Evolutionary conservation across 2,888 invertebrate species (phyloP).

Genomic region (Ornithoptera alexandrae): DNA sequence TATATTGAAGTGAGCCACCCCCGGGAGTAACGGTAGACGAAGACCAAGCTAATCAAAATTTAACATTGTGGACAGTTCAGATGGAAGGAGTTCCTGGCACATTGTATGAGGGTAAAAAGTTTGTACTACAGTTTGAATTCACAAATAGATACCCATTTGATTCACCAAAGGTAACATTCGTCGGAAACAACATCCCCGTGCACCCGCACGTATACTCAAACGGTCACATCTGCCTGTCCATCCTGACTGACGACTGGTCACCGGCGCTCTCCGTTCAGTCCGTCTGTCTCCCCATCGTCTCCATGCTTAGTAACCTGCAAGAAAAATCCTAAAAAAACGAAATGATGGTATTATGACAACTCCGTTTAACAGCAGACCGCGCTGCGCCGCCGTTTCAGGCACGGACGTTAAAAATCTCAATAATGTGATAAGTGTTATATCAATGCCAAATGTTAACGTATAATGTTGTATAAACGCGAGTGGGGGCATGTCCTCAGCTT

Average conservation of each 20-base stretch:
- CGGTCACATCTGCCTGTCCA: constrained; percentile 99
- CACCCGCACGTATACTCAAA: constrained; percentile 99
- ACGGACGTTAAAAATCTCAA: constrained; percentile 74
- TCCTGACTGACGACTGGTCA: constrained; percentile 99
- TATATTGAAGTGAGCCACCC: no score
- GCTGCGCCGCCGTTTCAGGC: constrained; percentile 67
- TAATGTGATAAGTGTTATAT: constrained; percentile 74
- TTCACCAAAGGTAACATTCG: constrained; percentile 95
- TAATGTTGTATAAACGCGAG: constrained; percentile 42
- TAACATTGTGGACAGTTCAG: constrained; percentile 88
- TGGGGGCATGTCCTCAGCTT: constrained; percentile 24
- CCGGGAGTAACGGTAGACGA: no score
- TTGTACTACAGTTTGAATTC: constrained; percentile 97
- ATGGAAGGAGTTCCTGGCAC: constrained; percentile 97
- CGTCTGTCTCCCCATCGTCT: constrained; percentile 98
- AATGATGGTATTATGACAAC: constrained; percentile 48
- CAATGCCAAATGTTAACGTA: constrained; percentile 43
- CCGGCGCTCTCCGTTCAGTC: constrained; percentile 98
- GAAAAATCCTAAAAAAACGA: no score
- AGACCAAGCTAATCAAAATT: no score
- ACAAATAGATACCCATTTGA: constrained; percentile 98
- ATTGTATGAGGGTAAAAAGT: constrained; percentile 97
- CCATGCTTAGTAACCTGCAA: constrained; percentile 93
- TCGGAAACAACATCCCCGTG: constrained; percentile 96
- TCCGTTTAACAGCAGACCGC: constrained; percentile 68